Conservation (phyloP, 2,888 invertebrate species). For the Corbicula japonica region DNA sequence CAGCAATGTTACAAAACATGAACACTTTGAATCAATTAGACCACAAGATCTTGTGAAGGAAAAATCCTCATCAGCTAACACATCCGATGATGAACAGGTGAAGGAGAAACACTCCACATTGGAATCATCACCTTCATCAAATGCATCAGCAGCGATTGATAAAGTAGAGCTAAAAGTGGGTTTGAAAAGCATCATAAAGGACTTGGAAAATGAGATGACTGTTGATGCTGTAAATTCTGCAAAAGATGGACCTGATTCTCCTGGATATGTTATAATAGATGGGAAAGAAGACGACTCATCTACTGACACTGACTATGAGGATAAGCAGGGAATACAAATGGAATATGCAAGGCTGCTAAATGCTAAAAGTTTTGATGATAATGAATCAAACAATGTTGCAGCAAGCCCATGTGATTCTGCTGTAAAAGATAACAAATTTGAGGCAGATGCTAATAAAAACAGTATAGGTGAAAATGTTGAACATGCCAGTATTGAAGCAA, state of each 20-base stretch:
- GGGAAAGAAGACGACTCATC: too few species aligned
- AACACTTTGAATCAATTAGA: too few species aligned
- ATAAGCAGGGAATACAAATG: background rate
- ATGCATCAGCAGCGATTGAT: constrained; percentile 57
- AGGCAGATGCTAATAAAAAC: constrained; percentile 1
- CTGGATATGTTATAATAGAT: too few species aligned
- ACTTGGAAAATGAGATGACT: constrained; percentile 49
- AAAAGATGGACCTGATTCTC: too few species aligned
- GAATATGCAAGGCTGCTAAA: constrained; percentile 10
- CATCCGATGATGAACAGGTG: too few species aligned
- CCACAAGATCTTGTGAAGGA: too few species aligned
- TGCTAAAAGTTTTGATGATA: constrained; percentile 2
- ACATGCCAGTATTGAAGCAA: too few species aligned
- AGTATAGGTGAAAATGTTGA: background rate
- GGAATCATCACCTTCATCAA: constrained; percentile 22
- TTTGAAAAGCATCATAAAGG: constrained; percentile 51
- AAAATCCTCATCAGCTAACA: too few species aligned
- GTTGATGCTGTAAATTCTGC: constrained; percentile 20
- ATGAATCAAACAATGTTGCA: too few species aligned
- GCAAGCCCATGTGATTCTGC: too few species aligned
- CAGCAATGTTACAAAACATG: too few species aligned
- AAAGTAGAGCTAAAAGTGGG: constrained; percentile 53
- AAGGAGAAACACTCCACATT: background rate
- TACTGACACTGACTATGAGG: constrained; percentile 14
- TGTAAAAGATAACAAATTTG: too few species aligned